These are phyloP conservation scores for Chaenogobius annularis DNA, from an alignment of 2,113 vertebrate genomes.

Conservation along the genomic window DNA sequence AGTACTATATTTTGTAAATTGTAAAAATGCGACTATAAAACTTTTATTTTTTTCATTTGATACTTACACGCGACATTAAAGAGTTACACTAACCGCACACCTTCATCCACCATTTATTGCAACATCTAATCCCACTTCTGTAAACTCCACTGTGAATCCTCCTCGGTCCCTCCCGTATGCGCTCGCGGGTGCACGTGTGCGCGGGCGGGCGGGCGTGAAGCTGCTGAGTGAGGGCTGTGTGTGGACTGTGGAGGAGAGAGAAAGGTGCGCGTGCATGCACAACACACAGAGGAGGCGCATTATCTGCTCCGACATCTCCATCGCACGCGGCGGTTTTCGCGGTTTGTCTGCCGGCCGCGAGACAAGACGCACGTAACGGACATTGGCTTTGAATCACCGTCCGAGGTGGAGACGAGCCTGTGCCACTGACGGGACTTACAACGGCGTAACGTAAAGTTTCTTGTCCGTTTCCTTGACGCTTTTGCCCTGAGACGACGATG, in stretches of 20 bases:
- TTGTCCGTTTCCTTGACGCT: constrained; percentile 40
- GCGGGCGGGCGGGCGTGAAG: constrained; percentile 10
- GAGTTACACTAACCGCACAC: neutral
- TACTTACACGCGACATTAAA: neutral
- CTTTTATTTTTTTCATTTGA: neutral
- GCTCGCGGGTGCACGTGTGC: constrained; percentile 20
- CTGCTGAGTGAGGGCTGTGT: constrained; percentile 5
- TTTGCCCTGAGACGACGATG: constrained; percentile 58
- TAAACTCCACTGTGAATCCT: neutral
- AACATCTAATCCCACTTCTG: constrained; percentile 2
- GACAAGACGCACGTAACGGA: constrained; percentile 25
- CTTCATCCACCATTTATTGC: neutral
- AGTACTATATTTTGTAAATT: neutral
- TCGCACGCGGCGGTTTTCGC: neutral
- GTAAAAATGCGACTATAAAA: neutral
- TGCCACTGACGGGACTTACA: constrained; percentile 32
- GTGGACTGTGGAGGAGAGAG: constrained; percentile 38
- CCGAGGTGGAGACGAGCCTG: constrained; percentile 18
- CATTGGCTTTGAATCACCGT: neutral
- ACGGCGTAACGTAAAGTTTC: constrained; percentile 55
- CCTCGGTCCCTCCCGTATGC: constrained; percentile 40
- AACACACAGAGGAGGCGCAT: neutral
- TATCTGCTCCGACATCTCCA: constrained; percentile 1
- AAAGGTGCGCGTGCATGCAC: constrained; percentile 44
- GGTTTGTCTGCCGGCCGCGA: constrained; percentile 4